Evolutionary conservation across 2,888 invertebrate species (phyloP), one percentile per base, ranked within the genome.

Genomic region (Drosophila mimetica): DNA sequence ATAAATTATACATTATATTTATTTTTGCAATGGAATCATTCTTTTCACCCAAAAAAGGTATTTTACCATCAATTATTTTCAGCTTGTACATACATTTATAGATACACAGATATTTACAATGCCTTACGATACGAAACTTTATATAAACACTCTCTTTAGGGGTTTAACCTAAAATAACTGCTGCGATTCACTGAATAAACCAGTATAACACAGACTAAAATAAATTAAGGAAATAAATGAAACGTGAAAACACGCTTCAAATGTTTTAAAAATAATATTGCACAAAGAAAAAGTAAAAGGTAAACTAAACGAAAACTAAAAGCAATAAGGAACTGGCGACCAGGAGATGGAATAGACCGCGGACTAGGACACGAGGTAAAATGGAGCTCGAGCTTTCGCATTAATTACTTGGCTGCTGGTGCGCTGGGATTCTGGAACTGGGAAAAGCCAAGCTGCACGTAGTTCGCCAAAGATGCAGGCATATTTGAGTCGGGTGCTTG

Each of bases 401-500:
- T 67, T 54, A 91, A 71, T 67, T 90, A 89, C 42, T 89, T 89
- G 85, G 90, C 11, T 70, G 90, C 59, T 14, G 60, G 8, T 61
- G 83, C 53, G 85, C 84, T 64, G 80, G 88, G 54, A 73, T 90
- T 90, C 13, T 91, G 90, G 67, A 89, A 91, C 57, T 91, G 90
- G 4, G 90, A 85, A 18, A 90, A 89, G 3, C 89, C 89, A 48
- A 91, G 69, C 51, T 91, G 91, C 22, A 91, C 90, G 53, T 89
- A 89, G 75, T 90, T 91, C 1, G 89, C 89, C 59, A 91, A 63
- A 37, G 90, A 90, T 54, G 89, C 79, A 54, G 90, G 89, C 55
- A 91, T 77, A 79, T 88, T 90, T n/a, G 91, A 81, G 44, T 91
- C 91, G 70, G 91, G 34, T 60, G 91, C 79, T 65, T 91, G 91